phyloP scores from a whole-genome alignment of 37 sponge, comb jelly and placozoan genomes.

The Bolinopsis microptera region DNA sequence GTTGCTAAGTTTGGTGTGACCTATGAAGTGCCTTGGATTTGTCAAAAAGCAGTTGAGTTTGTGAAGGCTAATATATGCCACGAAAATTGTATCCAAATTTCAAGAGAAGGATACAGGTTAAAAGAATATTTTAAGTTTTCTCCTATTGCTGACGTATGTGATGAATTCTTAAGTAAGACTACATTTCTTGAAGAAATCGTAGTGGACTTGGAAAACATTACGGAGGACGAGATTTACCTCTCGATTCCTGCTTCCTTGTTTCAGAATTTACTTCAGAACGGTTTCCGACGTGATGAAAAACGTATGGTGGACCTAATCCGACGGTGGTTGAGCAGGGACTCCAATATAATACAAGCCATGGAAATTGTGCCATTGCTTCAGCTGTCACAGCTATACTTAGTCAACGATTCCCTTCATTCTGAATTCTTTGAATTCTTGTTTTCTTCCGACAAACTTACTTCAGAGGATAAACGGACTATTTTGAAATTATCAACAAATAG shows the following conservation, averaged over 20 bases:
- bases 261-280: neutral
- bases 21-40: neutral
- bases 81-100: neutral
- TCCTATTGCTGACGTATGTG: neutral
- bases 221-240: neutral
- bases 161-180: neutral
- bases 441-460: neutral
- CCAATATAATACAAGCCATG: constrained; percentile 2
- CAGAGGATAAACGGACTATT: neutral
- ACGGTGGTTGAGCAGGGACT: neutral
- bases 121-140: neutral
- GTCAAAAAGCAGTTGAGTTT: neutral
- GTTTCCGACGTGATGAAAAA: neutral
- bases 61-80: neutral
- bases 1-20: constrained; percentile 9
- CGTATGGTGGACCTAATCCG: neutral
- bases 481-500: neutral
- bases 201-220: neutral
- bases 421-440: neutral
- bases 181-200: constrained; percentile 8
- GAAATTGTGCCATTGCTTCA: neutral
- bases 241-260: neutral
- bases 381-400: neutral
- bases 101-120: neutral
- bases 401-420: neutral